A percentile compares a stretch with the other conserved stretches of the same genome.
Conservation (phyloP, 2,797 vertebrate species). For the Antrozous pallidus region DNA sequence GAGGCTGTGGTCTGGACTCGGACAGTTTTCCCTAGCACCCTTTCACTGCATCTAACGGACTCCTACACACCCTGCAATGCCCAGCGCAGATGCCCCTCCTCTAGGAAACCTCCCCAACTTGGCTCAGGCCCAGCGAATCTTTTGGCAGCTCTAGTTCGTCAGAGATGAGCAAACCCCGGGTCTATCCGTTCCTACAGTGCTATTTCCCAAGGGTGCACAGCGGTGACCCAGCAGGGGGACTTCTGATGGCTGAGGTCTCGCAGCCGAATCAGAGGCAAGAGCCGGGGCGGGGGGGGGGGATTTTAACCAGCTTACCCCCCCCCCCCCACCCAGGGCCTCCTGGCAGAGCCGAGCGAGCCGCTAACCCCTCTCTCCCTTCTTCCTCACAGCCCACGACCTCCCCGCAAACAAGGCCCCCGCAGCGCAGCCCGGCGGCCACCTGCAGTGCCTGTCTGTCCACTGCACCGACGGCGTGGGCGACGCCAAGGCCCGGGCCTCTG, state of each 20-base stretch:
- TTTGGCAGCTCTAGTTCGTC: neutral
- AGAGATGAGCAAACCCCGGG: neutral
- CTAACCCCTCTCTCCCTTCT: constrained; percentile 68
- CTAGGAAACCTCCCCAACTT: neutral
- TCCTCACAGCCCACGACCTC: constrained; percentile 89
- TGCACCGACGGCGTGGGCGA: constrained; percentile 97
- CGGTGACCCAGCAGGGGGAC: neutral
- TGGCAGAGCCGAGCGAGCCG: rapidly evolving
- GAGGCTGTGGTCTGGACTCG: neutral
- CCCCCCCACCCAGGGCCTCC: too few relatives aligned
- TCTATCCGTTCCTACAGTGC: neutral
- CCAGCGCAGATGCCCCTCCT: neutral
- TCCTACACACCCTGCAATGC: neutral
- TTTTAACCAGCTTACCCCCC: too few relatives aligned
- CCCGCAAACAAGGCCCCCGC: constrained; percentile 89
- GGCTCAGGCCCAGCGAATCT: neutral
- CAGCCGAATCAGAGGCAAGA: neutral
- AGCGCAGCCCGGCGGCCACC: constrained; percentile 89
- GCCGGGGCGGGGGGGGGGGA: neutral
- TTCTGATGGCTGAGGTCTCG: neutral
- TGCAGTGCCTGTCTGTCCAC: constrained; percentile 98
- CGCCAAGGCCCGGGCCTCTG: constrained; percentile 91
- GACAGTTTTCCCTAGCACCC: neutral
- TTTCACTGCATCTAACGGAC: neutral
- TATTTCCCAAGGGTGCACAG: neutral